These are phyloP conservation scores for Sturnus vulgaris DNA, from an alignment of 2,113 vertebrate genomes.

Conservation along the genomic window DNA sequence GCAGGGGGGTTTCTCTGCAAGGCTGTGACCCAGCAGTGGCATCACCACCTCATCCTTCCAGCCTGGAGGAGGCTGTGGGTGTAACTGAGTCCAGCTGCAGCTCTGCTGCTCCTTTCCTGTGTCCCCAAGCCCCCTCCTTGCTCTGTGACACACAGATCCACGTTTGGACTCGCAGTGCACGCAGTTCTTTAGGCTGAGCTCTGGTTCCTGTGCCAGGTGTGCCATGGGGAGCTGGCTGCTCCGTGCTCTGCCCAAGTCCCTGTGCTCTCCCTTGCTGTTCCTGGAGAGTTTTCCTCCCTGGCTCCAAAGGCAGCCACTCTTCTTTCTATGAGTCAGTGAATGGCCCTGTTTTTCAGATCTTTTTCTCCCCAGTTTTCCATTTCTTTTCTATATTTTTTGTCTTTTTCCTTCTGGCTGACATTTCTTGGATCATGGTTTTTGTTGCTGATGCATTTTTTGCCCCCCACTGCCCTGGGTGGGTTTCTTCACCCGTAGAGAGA, in stretches of 20 bases:
- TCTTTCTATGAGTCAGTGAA: conserved; percentile 4
- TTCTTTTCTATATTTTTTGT: background rate
- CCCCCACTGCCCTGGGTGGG: conserved; percentile 25
- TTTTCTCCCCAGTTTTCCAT: background rate
- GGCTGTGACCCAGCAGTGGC: background rate
- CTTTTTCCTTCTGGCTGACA: background rate
- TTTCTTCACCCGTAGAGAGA: conserved; percentile 81
- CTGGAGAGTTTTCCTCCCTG: background rate
- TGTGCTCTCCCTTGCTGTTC: background rate
- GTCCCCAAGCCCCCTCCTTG: background rate
- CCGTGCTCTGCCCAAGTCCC: background rate
- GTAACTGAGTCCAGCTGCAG: background rate
- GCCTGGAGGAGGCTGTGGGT: background rate
- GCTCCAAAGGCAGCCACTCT: background rate
- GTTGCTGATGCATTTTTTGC: conserved; percentile 70
- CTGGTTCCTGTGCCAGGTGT: background rate
- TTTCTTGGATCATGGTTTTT: background rate
- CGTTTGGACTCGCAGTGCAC: background rate
- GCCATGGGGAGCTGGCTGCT: rapidly evolving
- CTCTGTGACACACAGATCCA: background rate
- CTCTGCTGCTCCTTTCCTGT: background rate
- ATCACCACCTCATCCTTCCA: background rate
- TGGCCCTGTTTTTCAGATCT: background rate
- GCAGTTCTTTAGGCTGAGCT: background rate
- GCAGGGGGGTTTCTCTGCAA: background rate